Base-by-base conservation (phyloP, 1,140 invertebrate genomes). In the Cylas formicarius region DNA sequence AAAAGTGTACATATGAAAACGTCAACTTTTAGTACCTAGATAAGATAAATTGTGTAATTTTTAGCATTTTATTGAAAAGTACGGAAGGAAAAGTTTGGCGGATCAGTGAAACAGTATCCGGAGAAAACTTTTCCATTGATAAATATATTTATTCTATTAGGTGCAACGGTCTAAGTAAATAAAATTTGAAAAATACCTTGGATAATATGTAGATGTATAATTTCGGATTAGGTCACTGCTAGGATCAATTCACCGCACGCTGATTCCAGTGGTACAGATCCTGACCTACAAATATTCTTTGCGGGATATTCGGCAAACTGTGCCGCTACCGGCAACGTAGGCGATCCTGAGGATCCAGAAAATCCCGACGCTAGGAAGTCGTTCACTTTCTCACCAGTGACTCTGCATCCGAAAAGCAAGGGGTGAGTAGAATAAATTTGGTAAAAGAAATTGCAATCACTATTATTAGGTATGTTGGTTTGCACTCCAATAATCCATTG, bases 361-460 rank as follows among this genome's bases (percentile, higher is more conserved):
- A 46, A 70, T 40, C 56, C 62, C 13, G 43, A 69, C 19, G 65
- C 67, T 6, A 58, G 67, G 13, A 72, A 72, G 48, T 61, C 67
- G 27, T 69, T 72, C 39, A 78, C 76, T n/a, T 71, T 86, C 31
- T 78, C 78, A 16, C 81, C 80, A 2, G 77, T 83, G 16, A 69
- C 79, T 7, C 60, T 87, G 2, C 83, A 88, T 61, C 88, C 90
- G 0, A 84, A 86, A 55, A 90, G 86, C 33, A 73, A 80, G 29
- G 90, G 90, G 28, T 49, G 33, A 36, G 32, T 53, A 14, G 13
- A 35, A 6, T 31, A 16, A 28, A 29, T 33, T 41, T 16, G 20
- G 33, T 20, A 18, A 9, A 36, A 36, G 8, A 7, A 16, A 23
- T 4, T 7, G 7, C 17, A 11, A 3, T 11, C 27, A 8, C 14